These are phyloP conservation scores for Sminthurides bifidus DNA, from an alignment of 1,140 invertebrate genomes.

Conservation along the genomic window DNA sequence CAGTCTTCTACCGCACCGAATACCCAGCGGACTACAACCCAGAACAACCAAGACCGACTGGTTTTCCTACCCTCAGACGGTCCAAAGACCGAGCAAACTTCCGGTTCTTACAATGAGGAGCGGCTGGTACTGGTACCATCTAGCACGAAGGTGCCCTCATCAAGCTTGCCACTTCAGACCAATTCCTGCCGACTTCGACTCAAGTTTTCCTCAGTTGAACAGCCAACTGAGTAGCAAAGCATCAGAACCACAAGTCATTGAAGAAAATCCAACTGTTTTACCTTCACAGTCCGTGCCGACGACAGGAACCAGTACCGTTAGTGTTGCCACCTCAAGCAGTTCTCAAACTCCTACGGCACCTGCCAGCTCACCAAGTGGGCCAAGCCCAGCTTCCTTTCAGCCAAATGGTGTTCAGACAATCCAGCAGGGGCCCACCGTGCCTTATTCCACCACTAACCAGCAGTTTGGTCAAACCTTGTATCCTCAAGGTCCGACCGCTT, in stretches of 20 bases:
- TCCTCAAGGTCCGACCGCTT: too few relatives aligned
- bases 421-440: too few relatives aligned
- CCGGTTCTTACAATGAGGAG: neutral
- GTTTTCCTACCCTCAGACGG: constrained; percentile 18
- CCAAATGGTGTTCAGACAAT: neutral
- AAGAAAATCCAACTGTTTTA: neutral
- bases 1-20: neutral
- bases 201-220: neutral
- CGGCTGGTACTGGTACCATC: constrained; percentile 12
- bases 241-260: neutral
- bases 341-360: neutral
- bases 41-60: constrained; percentile 11
- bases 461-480: too few relatives aligned
- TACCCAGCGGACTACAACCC: constrained; percentile 1
- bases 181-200: neutral
- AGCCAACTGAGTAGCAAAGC: neutral
- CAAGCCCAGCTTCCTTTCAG: neutral
- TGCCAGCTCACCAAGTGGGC: neutral
- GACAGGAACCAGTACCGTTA: neutral
- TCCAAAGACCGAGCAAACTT: neutral
- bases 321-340: neutral
- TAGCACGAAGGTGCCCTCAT: neutral
- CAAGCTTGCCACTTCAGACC: neutral
- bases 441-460: too few relatives aligned
- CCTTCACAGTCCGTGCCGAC: too few relatives aligned